These are phyloP conservation scores for Drosophila asahinai DNA, from an alignment of 1,140 invertebrate genomes.

Conservation along the genomic window DNA sequence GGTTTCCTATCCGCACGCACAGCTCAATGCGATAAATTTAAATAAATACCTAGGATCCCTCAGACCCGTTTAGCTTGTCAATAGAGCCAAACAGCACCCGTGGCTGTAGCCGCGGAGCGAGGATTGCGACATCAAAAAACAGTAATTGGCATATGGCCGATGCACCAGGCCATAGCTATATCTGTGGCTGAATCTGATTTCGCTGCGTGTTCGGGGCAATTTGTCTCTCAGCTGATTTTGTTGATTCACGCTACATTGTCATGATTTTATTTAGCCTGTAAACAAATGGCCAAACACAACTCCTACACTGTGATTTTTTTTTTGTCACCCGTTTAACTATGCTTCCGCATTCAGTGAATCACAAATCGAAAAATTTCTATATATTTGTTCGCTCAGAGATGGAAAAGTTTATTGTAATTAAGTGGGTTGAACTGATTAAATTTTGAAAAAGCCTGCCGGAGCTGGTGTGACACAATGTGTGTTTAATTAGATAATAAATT, in stretches of 20 bases:
- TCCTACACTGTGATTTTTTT: conserved; percentile 59
- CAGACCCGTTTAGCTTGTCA: conserved; percentile 59
- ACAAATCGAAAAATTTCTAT: conserved; percentile 37
- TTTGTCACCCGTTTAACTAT: conserved; percentile 6
- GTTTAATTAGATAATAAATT: conserved; percentile 52
- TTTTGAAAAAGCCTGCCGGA: conserved; percentile 15
- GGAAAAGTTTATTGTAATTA: conserved; percentile 54
- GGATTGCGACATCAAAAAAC: conserved; percentile 57
- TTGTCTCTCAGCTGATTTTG: conserved; percentile 64
- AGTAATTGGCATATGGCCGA: conserved; percentile 67
- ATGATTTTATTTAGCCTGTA: conserved; percentile 70
- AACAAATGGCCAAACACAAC: conserved; percentile 59
- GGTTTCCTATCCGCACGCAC: conserved; percentile 46
- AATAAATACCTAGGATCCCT: conserved; percentile 62
- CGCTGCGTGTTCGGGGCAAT: conserved; percentile 54
- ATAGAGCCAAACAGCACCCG: conserved; percentile 21
- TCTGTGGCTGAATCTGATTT: conserved; percentile 19
- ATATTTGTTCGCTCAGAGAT: conserved; percentile 39
- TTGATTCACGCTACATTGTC: conserved; percentile 64
- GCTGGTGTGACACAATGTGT: background rate
- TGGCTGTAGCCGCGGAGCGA: conserved; percentile 10
- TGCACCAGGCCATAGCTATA: conserved; percentile 27
- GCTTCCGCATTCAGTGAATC: conserved; percentile 27
- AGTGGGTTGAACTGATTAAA: conserved; percentile 66
- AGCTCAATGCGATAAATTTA: conserved; percentile 71